Base-by-base conservation (phyloP, 2,797 vertebrate species). In the Sebastes oblongus region DNA sequence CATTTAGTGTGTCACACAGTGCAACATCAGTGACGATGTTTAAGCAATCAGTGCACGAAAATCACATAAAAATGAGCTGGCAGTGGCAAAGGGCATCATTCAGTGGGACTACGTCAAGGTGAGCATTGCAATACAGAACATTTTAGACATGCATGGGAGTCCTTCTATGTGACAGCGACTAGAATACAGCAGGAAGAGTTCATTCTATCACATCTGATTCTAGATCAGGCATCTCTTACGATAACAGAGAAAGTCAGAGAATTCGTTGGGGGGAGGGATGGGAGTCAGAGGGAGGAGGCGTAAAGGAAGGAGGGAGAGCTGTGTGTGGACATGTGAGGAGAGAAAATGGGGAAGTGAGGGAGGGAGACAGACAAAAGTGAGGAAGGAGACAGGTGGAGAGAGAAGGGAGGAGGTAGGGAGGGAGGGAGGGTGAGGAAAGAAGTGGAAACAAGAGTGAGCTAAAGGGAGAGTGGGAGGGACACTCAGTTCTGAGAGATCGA, bases 321-420 rank as follows among this genome's bases (percentile, higher is more conserved):
- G 14, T 59, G 32, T 42, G 42, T 52, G 54, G 66, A 75, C 27
- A 84, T 50, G 69, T 56, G 27, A 29, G 46, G 60, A 55, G 55
- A 36, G 29, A 81, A 69, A 69, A 71, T 16, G 14, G 27, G 39
- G 30, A 69, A 11, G 54, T 65, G 55, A 66, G 24, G 58, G 39
- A 59, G 61, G 66, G 69, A 83, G 75, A 75, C 52, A 77, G 82
- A 58, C 61, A 56, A 68, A 73, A 50, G 25, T 77, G 75, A 75
- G 71, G 67, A 75, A 80, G 56, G 83, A 91, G 77, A 88, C 85
- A 91, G 87, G 88, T 89, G 77, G 79, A 60, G 81, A 59, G 56
- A 62, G 71, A 52, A 5, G 9, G 56, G n/a, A 20, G 52, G 46
- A 39, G 59, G 50, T 16, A 61, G 24, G 46, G 18, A 36, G 34